A percentile compares a stretch with the other conserved stretches of the same genome.
These are phyloP conservation scores for Phyllostomus hastatus DNA, from an alignment of 2,113 vertebrate genomes.

Conservation along the genomic window DNA sequence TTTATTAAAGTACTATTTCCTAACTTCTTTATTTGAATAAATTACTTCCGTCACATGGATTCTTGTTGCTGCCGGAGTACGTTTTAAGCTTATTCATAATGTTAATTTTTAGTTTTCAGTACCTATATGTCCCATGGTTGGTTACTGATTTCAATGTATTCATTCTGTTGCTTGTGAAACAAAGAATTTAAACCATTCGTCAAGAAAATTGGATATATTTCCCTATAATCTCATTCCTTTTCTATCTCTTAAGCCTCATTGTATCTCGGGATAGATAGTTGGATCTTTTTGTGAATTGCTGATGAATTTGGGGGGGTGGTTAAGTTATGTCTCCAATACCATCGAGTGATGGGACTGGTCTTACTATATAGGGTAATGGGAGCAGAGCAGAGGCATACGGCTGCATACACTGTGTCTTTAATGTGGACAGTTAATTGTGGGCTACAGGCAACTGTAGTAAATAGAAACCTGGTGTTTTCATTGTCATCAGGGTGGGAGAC, in stretches of 20 bases:
- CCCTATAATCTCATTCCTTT: not conserved
- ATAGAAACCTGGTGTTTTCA: not conserved
- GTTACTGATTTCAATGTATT: not conserved
- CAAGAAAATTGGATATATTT: not conserved
- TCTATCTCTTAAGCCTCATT: rapidly evolving
- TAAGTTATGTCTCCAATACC: not conserved
- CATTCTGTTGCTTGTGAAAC: not conserved
- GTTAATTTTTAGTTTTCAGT: slow-evolving; percentile 8
- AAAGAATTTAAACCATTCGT: not conserved
- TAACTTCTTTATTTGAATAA: not conserved
- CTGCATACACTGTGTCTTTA: not conserved
- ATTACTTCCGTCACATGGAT: not conserved
- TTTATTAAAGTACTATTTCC: not conserved
- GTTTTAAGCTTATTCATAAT: not conserved
- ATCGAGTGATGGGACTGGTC: not conserved
- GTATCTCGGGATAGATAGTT: not conserved
- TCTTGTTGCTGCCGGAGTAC: not conserved
- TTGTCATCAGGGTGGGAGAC: not conserved
- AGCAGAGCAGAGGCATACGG: not conserved
- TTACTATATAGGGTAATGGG: not conserved
- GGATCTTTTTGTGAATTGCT: not conserved
- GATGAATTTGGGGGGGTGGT: not conserved
- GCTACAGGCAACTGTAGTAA: not conserved
- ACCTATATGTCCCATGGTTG: rapidly evolving
- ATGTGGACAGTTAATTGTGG: not conserved